Evolutionary conservation across 2,797 vertebrate genomes (phyloP).

Genomic region (Typhlichthys eigenmanni): DNA sequence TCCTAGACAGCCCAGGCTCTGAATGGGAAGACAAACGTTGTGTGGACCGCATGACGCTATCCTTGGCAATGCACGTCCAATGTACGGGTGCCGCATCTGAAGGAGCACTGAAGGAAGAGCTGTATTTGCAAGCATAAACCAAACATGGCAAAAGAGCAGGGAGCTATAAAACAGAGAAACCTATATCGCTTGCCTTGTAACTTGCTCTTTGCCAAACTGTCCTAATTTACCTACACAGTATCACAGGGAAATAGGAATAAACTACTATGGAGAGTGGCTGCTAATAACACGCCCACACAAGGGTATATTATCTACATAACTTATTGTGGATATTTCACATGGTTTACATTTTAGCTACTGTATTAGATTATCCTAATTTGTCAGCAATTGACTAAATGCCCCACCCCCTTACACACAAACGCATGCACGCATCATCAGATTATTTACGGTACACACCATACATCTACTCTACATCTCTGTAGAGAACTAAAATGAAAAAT

Average conservation of each 20-base stretch:
- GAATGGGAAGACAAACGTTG: too few relatives aligned
- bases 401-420: conserved; percentile 4
- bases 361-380: conserved; percentile 13
- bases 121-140: too few relatives aligned
- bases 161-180: conserved; percentile 30
- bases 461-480: conserved; percentile 18
- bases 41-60: too few relatives aligned
- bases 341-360: neutral
- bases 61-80: too few relatives aligned
- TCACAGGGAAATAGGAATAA: conserved; percentile 13
- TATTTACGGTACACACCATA: neutral
- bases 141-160: neutral
- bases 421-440: neutral
- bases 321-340: too few relatives aligned
- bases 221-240: conserved; percentile 2
- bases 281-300: conserved; percentile 12
- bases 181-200: neutral
- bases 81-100: too few relatives aligned
- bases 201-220: conserved; percentile 8
- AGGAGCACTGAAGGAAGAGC: too few relatives aligned
- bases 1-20: too few relatives aligned
- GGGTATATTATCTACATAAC: too few relatives aligned
- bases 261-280: conserved; percentile 33
- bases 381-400: neutral
- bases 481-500: conserved; percentile 26